These are phyloP conservation scores for Zaprionus nigranus DNA, from an alignment of 1,140 invertebrate species.

Conservation along the genomic window DNA sequence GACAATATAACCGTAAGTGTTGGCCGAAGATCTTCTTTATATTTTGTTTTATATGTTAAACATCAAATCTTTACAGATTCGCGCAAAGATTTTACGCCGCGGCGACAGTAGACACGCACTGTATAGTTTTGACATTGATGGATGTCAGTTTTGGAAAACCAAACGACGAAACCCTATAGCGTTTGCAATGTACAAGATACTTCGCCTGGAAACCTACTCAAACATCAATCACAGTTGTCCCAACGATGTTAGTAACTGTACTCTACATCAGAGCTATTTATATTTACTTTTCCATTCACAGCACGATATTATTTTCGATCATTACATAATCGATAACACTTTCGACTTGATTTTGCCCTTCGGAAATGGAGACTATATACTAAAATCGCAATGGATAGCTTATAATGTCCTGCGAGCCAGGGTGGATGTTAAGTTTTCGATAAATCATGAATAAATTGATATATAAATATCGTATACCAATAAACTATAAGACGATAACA, in stretches of 20 bases:
- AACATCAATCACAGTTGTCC: conserved; percentile 51
- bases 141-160: conserved; percentile 21
- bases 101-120: neutral
- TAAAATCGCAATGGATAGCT: conserved; percentile 11
- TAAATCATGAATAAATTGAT: neutral
- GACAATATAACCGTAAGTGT: conserved; percentile 29
- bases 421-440: neutral
- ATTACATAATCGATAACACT: conserved; percentile 15
- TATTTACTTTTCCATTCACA: neutral
- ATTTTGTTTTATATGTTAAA: neutral
- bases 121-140: conserved; percentile 24
- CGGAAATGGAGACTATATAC: conserved; percentile 18
- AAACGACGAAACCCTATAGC: conserved; percentile 36
- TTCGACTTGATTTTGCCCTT: conserved; percentile 9
- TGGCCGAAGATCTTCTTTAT: neutral
- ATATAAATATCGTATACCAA: neutral
- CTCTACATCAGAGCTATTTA: neutral
- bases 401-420: conserved; percentile 26
- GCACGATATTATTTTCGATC: conserved; percentile 28
- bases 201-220: neutral
- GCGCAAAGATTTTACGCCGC: neutral
- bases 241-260: conserved; percentile 27
- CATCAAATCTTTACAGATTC: conserved; percentile 1
- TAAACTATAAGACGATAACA: too few relatives aligned
- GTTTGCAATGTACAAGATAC: conserved; percentile 15